Evolutionary conservation across 2,797 vertebrate species (phyloP).

Genomic region (Sphenopsis melanotis): DNA sequence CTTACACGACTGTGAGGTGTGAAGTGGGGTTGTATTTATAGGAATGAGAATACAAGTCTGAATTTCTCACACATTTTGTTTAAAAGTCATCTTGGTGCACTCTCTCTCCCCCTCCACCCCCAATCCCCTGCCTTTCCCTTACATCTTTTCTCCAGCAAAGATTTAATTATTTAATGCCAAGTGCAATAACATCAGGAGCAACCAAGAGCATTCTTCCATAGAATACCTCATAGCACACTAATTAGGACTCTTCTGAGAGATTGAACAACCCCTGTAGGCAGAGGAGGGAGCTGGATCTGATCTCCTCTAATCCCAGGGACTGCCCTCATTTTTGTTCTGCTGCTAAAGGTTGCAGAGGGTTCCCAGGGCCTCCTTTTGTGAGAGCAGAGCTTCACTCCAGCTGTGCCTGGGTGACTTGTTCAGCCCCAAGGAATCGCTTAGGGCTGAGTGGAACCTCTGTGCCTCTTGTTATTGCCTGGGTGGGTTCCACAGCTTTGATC

Average conservation of each 20-base stretch:
- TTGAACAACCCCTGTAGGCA: conserved; percentile 32
- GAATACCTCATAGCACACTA: conserved; percentile 29
- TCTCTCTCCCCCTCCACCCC: neutral
- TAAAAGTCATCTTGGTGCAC: neutral
- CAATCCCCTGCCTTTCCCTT: neutral
- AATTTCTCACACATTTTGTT: neutral
- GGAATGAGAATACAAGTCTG: neutral
- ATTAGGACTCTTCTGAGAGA: conserved; percentile 39
- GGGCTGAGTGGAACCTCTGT: neutral
- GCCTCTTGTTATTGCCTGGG: fast-evolving
- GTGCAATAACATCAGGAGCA: conserved; percentile 14
- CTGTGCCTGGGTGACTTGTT: neutral
- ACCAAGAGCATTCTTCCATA: conserved; percentile 28
- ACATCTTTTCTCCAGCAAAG: conserved; percentile 1
- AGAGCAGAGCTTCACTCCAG: neutral
- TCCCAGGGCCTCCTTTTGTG: neutral
- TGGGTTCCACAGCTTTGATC: neutral
- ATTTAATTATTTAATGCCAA: conserved; percentile 59
- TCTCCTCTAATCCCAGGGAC: neutral
- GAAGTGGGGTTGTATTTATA: neutral
- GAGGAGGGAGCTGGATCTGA: neutral
- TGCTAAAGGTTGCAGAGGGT: neutral
- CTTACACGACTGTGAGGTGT: neutral
- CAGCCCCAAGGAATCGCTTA: neutral
- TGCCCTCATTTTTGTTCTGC: neutral